Base-by-base conservation (phyloP, 2,888 invertebrate species). In the Drosophila antonietae region DNA sequence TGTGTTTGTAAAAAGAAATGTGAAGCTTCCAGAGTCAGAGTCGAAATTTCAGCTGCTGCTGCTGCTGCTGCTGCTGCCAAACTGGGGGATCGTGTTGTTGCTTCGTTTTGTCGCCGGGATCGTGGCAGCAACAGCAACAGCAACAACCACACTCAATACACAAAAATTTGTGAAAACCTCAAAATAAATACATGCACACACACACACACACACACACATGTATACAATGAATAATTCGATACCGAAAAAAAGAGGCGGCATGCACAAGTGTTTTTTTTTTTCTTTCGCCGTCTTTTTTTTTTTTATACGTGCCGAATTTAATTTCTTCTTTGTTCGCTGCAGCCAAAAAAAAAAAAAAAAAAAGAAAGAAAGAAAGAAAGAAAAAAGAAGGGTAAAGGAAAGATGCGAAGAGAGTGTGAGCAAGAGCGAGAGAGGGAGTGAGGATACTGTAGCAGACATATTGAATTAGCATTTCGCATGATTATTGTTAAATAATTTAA, bases 71-170 rank as follows among this genome's bases (percentile, higher is more conserved):
- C 55, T 39, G 69, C 55, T 39, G 49, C 28, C 37, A 18, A 20
- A 35, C 43, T 46, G 63, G 66, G 73, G 61, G 87, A 76, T 73
- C 77, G 86, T 57, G 59, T 68, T 63, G 66, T 68, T 62, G 49
- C 39, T 60, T 66, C 44, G 58, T 3, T 39, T 31, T 46, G 63
- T 74, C 60, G 63, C 49, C 44, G 60, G 64, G 79, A 75, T 79
- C 75, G 61, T 52, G 33, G 12, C 43, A 20, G 14, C 43, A 43
- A 14, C 6, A 28, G 28, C 3, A 53, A 44, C n/a, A 47, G 8
- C 84, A 81, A 67, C 85, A 88, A 70, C 77, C 86, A 88, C 83
- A 83, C 68, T 86, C 80, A 82, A 82, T 76, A 63, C 59, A 87
- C 70, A 75, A 68, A 64, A 68, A 58, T 70, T 83, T 78, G 89